Base-by-base conservation (phyloP, 1,140 invertebrate species). In the Ceratosolen solmsi region DNA sequence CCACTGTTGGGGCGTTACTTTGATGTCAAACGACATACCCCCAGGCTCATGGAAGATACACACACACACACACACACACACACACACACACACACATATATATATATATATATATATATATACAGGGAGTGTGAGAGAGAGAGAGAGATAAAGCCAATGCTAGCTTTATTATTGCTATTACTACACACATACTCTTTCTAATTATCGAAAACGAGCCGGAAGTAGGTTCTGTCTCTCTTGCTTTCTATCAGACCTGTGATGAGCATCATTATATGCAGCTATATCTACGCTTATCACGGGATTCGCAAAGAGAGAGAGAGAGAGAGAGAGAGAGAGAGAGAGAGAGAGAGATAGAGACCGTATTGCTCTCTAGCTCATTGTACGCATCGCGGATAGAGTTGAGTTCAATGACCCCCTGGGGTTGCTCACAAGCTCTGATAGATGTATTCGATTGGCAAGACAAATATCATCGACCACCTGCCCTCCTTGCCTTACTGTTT, bases 11-110 rank as follows among this genome's bases (percentile, higher is more conserved):
- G 71, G 86, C 85, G 88, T 89, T 87, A 87, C 90, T 91, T 91
- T 91, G 90, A 91, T 91, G 89, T 91, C 90, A 88, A 90, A 90
- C 87, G 89, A 87, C 86, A 84, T 88, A 86, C 86, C 87, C 85
- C 84, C 78, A 84, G 87, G 89, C 86, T 82, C 74, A 70, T 74
- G 75, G 9, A 8, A 46, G 15, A 38, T 1, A 58, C 30, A 58
- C 73, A 74, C 25, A 17, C 0, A 17, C 25, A n/a, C 15, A 54
- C n/a, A 63, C 36, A 70, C 7, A 70, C 2, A 41, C 36, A 70
- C 7, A n/a, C n/a, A n/a, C n/a, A n/a, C n/a, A n/a, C n/a, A n/a
- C n/a, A n/a, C n/a, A n/a, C n/a, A n/a, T n/a, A n/a, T n/a, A n/a
- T n/a, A n/a, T n/a, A n/a, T n/a, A n/a, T n/a, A 13, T 58, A 22